Evolutionary conservation across 2,113 vertebrate species (phyloP), one percentile per base, ranked within the genome.

Genomic region (Athene cunicularia): DNA sequence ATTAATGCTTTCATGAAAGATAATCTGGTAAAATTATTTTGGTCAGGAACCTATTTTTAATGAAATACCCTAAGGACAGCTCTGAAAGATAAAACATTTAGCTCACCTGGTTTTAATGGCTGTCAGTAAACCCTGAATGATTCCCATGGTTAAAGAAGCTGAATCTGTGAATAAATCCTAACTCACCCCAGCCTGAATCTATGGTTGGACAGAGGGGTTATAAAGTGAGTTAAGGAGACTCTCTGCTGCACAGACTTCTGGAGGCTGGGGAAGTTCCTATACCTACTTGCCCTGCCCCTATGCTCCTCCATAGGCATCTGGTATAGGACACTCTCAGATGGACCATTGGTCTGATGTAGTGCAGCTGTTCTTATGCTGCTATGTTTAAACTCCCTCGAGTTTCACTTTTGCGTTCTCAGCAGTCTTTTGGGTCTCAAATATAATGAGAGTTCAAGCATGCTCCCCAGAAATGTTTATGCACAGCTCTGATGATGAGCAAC

Each of bases 11-110:
- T 88, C 39, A 66, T 55, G 88, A 86, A 88, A 95, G 91, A 82
- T 88, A 95, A 95, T 84, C 71, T 80, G 88, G 92, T 82, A 32
- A 83, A 95, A 90, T 86, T 94, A 24, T 60, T 90, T 70, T 80
- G 88, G 82, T 90, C 80, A 77, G 79, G 53, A 92, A 71, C 24
- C 58, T 80, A 76, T 80, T 90, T 91, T 95, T 92, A 97, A 94
- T 95, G 70, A 93, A 92, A 95, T 58, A 66, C 72, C 71, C 58
- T 62, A 62, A 92, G 93, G 83, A 86, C 9, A 83, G 41, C 37
- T 76, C 72, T 90, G 35, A 67, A n/a, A 95, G 53, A 82, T n/a
- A 81, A 76, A 85, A 49, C 73, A 71, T 74, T 79, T 85, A 30
- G 12, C 77, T 90, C 52, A 21, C 52, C 87, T 85, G 66, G 26